Conservation (phyloP, 2,113 vertebrate genomes). For the Ophiodon elongatus region DNA sequence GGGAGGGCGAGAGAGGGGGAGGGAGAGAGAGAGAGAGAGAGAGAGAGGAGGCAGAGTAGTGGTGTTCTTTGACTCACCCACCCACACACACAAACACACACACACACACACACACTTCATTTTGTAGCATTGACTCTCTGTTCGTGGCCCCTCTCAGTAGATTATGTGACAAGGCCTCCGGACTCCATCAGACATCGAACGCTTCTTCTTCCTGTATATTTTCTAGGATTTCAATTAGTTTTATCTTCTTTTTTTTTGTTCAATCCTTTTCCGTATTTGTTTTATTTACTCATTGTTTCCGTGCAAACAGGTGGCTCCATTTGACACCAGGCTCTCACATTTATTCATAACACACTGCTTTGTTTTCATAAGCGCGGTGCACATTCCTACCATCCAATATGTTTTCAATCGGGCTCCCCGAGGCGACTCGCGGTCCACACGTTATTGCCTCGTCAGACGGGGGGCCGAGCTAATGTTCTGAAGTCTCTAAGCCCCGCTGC, state of each 20-base stretch:
- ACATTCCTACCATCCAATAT: slow-evolving; percentile 79
- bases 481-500: slow-evolving; percentile 46
- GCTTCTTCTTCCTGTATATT: neutral
- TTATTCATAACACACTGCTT: slow-evolving; percentile 68
- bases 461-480: slow-evolving; percentile 58
- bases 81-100: slow-evolving; percentile 28
- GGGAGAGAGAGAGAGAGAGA: slow-evolving; percentile 16
- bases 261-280: slow-evolving; percentile 16
- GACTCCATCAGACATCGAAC: neutral
- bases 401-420: slow-evolving; percentile 72
- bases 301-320: slow-evolving; percentile 58
- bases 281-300: slow-evolving; percentile 12
- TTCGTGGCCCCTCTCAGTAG: slow-evolving; percentile 1
- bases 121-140: slow-evolving; percentile 28
- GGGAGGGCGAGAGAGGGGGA: slow-evolving; percentile 30
- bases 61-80: slow-evolving; percentile 53
- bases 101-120: slow-evolving; percentile 27
- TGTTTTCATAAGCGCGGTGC: slow-evolving; percentile 65
- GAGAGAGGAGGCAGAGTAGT: slow-evolving; percentile 48
- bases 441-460: slow-evolving; percentile 66
- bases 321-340: slow-evolving; percentile 62
- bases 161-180: slow-evolving; percentile 3
- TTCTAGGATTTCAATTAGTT: slow-evolving; percentile 3
- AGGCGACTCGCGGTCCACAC: slow-evolving; percentile 56
- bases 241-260: neutral